phyloP scores from a whole-genome alignment of 1,140 invertebrate species.

The Sminthurides bifidus region DNA sequence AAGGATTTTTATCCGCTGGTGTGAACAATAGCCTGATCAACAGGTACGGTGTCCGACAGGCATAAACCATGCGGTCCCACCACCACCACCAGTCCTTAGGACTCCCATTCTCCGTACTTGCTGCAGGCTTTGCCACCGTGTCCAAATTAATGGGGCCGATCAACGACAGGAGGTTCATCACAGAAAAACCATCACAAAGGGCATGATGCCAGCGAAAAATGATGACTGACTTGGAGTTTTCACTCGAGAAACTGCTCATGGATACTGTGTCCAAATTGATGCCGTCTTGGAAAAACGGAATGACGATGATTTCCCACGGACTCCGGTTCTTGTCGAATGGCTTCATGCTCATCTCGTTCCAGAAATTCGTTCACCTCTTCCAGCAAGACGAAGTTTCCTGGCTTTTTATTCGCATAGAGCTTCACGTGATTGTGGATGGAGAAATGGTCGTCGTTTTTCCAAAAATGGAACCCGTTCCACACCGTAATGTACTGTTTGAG shows the following conservation, averaged over 20 bases:
- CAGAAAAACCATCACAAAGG: not conserved
- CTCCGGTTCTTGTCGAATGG: not conserved
- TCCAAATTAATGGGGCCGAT: no score
- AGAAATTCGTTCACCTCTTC: not conserved
- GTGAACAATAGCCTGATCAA: not conserved
- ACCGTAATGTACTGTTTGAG: conserved; percentile 7
- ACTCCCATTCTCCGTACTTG: not conserved
- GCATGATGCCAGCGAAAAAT: not conserved
- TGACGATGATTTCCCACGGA: not conserved
- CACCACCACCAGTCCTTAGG: not conserved
- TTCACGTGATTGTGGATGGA: conserved; percentile 14
- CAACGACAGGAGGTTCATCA: not conserved
- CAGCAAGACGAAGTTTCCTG: not conserved
- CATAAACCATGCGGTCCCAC: not conserved
- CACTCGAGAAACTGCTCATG: no score
- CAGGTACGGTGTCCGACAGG: not conserved
- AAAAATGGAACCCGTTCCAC: conserved; percentile 17
- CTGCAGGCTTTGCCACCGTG: not conserved
- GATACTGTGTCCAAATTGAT: not conserved
- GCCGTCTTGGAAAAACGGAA: not conserved
- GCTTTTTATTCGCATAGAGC: not conserved
- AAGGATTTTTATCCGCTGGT: not conserved
- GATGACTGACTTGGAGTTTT: not conserved
- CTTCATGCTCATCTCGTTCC: not conserved
- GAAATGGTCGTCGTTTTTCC: conserved; percentile 18